Percentiles rank a stretch among this genome's conserved stretches.
phyloP scores from a whole-genome alignment of 2,113 vertebrate genomes.

The Colistium nudipinnis region DNA sequence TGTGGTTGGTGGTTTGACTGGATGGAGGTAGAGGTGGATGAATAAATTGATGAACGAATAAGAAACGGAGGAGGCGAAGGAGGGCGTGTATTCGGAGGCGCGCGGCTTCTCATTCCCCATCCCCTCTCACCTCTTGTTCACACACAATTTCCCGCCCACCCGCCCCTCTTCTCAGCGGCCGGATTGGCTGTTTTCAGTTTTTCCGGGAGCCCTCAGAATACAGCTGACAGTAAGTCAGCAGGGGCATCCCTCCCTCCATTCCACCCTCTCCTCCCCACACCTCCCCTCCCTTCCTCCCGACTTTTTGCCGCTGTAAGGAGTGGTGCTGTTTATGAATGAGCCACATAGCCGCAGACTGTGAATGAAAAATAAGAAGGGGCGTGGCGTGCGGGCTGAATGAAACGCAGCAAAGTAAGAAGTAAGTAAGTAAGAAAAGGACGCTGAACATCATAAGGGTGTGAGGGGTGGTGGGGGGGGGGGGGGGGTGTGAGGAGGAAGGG shows the following conservation, averaged over 20 bases:
- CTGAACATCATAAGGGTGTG: conserved; percentile 46
- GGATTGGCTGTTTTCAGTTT: conserved; percentile 66
- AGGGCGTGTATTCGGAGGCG: conserved; percentile 10
- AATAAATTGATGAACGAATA: conserved; percentile 33
- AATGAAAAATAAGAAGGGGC: conserved; percentile 71
- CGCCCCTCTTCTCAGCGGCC: conserved; percentile 32
- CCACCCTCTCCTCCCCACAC: conserved; percentile 3
- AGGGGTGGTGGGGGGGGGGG: neutral
- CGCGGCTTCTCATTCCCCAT: conserved; percentile 24
- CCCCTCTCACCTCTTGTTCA: neutral
- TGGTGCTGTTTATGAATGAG: conserved; percentile 82
- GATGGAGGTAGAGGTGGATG: conserved; percentile 18
- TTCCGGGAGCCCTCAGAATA: conserved; percentile 69
- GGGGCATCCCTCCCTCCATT: conserved; percentile 70
- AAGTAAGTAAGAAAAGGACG: conserved; percentile 43
- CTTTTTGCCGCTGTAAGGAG: conserved; percentile 76
- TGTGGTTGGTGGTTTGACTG: conserved; percentile 25
- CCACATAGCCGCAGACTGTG: conserved; percentile 70
- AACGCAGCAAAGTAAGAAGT: conserved; percentile 47
- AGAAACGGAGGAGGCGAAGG: conserved; percentile 40
- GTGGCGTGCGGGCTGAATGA: conserved; percentile 63
- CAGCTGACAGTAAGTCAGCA: conserved; percentile 73
- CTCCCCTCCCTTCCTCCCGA: neutral
- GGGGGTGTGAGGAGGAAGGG: conserved; percentile 1
- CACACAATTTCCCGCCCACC: neutral